Percentiles rank a stretch among this genome's conserved stretches.
These are phyloP conservation scores for Thermophis baileyi DNA, from an alignment of 2,113 vertebrate genomes.

Conservation along the genomic window DNA sequence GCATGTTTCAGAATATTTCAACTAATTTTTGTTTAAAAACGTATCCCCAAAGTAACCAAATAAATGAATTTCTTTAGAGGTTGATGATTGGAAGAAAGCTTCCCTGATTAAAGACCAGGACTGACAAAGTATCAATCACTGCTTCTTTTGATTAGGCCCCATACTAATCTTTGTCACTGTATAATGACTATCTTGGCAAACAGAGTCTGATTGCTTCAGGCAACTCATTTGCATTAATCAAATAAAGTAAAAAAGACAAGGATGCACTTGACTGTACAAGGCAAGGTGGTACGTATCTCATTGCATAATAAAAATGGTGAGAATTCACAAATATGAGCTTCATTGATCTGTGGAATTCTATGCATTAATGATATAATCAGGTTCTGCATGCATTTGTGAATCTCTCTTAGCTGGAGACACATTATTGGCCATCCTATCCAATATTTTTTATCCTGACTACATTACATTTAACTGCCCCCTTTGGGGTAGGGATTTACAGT, in stretches of 20 bases:
- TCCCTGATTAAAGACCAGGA: slow-evolving; percentile 62
- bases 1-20: slow-evolving; percentile 8
- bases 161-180: slow-evolving; percentile 62
- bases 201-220: slow-evolving; percentile 58
- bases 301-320: slow-evolving; percentile 24
- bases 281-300: slow-evolving; percentile 22
- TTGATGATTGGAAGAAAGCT: slow-evolving; percentile 58
- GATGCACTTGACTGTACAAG: slow-evolving; percentile 31
- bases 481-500: neutral
- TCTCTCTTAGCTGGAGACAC: neutral
- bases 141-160: slow-evolving; percentile 62
- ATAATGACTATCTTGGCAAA: slow-evolving; percentile 61
- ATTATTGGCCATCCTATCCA: neutral
- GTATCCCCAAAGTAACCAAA: slow-evolving; percentile 52
- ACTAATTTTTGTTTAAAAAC: slow-evolving; percentile 12
- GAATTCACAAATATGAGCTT: neutral
- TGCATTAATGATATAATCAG: neutral
- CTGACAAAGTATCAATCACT: slow-evolving; percentile 63
- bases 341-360: neutral
- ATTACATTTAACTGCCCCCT: neutral
- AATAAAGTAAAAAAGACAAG: slow-evolving; percentile 49
- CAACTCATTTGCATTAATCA: slow-evolving; percentile 64
- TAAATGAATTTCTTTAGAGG: slow-evolving; percentile 50
- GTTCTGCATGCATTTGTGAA: neutral
- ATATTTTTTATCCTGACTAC: neutral